phyloP scores from a whole-genome alignment of 2,888 invertebrate species.

The Antheraea assamensis region DNA sequence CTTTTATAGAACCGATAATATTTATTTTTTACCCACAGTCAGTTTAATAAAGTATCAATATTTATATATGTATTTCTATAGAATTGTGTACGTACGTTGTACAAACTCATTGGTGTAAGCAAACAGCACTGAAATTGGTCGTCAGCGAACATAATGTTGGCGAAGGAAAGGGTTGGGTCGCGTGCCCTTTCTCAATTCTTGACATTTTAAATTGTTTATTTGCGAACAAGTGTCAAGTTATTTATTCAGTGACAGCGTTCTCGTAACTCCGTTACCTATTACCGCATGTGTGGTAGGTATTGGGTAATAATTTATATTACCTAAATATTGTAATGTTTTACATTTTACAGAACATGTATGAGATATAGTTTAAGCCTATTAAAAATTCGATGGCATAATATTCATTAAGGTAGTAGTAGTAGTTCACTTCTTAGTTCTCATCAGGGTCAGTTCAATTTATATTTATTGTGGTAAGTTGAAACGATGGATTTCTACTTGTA shows the following conservation, averaged over 20 bases:
- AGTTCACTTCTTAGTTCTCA: neutral
- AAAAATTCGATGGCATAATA: too few relatives aligned
- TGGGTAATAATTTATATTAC: neutral
- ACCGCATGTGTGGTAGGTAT: conserved; percentile 23
- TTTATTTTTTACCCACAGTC: neutral
- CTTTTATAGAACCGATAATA: too few relatives aligned
- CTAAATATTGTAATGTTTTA: too few relatives aligned
- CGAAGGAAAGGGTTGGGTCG: conserved; percentile 66
- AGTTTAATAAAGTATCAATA: neutral
- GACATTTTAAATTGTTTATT: conserved; percentile 82
- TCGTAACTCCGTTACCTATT: conserved; percentile 27
- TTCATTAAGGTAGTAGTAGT: too few relatives aligned
- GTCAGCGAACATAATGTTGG: conserved; percentile 77
- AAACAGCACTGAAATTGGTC: conserved; percentile 72
- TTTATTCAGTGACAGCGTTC: conserved; percentile 66
- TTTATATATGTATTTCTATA: conserved; percentile 24
- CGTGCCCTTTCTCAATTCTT: conserved; percentile 76
- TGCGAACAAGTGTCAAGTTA: conserved; percentile 79
- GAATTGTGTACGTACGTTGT: conserved; percentile 32
- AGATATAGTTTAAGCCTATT: too few relatives aligned
- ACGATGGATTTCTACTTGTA: neutral
- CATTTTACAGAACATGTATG: too few relatives aligned
- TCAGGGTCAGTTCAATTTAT: neutral
- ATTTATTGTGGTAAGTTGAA: neutral
- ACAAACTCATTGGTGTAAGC: conserved; percentile 44